A percentile compares a stretch with the other conserved stretches of the same genome.
Evolutionary conservation across 2,888 invertebrate species (phyloP).

Genomic region (Crossocerus cetratus): DNA sequence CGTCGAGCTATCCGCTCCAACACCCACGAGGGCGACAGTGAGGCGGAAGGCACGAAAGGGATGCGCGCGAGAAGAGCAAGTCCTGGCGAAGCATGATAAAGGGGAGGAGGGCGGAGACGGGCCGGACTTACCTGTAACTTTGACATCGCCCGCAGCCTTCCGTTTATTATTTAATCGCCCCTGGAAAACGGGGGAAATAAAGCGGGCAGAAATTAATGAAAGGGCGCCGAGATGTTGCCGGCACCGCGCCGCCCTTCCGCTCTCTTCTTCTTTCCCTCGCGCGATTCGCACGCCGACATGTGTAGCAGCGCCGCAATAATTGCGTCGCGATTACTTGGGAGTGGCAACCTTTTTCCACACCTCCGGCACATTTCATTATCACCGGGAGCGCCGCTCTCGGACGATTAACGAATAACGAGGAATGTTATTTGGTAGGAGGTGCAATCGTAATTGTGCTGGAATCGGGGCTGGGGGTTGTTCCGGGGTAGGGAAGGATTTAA

Average conservation of each 20-base stretch:
- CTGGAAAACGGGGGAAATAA: constrained; percentile 53
- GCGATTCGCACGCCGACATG: background rate
- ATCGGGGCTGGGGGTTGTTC: background rate
- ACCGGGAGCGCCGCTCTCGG: constrained; percentile 13
- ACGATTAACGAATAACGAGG: constrained; percentile 23
- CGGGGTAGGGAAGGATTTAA: too few relatives aligned
- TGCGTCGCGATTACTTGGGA: constrained; percentile 26
- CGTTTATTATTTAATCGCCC: constrained; percentile 56
- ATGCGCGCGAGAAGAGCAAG: constrained; percentile 2
- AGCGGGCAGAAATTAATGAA: constrained; percentile 58
- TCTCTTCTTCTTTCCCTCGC: too few relatives aligned
- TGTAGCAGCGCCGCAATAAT: constrained; percentile 15
- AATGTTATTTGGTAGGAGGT: constrained; percentile 43
- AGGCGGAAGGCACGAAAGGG: background rate
- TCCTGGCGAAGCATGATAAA: constrained; percentile 35
- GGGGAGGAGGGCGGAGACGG: constrained; percentile 9
- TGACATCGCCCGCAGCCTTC: constrained; percentile 35
- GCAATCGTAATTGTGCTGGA: constrained; percentile 25
- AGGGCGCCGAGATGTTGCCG: constrained; percentile 21
- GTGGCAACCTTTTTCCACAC: background rate
- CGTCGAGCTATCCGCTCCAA: constrained; percentile 20
- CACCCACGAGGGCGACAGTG: background rate
- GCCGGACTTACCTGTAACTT: constrained; percentile 52
- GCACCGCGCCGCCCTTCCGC: background rate
- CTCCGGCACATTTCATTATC: constrained; percentile 21